Conservation (phyloP, 2,797 vertebrate species). For the Ceryle rudis region DNA sequence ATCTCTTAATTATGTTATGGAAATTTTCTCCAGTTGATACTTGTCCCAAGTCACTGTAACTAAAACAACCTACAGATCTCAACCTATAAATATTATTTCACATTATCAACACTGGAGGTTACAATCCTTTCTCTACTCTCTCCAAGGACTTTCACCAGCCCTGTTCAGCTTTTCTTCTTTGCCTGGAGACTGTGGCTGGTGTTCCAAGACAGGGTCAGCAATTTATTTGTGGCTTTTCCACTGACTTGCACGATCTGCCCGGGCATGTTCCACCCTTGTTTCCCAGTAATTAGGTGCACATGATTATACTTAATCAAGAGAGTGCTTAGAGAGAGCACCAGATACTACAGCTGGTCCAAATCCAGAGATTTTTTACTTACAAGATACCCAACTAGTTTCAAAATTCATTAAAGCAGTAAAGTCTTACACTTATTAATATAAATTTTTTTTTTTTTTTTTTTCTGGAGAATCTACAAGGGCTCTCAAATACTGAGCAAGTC, state of each 20-base stretch:
- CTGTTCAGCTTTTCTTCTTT: neutral
- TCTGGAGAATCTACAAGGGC: fast-evolving
- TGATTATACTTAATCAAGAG: neutral
- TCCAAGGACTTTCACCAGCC: neutral
- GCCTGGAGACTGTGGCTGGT: neutral
- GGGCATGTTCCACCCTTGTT: neutral
- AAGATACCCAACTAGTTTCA: neutral
- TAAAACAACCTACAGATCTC: neutral
- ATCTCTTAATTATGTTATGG: constrained; percentile 24
- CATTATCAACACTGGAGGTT: neutral
- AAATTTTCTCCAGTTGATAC: constrained; percentile 45
- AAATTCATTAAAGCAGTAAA: neutral
- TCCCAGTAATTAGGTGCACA: neutral
- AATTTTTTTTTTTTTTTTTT: neutral
- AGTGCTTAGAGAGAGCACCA: neutral
- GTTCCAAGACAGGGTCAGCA: neutral
- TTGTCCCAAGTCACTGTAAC: neutral
- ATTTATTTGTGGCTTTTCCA: neutral
- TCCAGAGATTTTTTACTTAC: neutral
- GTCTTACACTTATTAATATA: neutral
- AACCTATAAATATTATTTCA: neutral
- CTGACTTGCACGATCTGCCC: neutral
- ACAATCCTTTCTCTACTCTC: neutral
- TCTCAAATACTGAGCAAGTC: neutral
- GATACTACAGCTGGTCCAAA: neutral